Evolutionary conservation across 2,113 vertebrate genomes (phyloP).

Genomic region (Deroptyus accipitrinus): DNA sequence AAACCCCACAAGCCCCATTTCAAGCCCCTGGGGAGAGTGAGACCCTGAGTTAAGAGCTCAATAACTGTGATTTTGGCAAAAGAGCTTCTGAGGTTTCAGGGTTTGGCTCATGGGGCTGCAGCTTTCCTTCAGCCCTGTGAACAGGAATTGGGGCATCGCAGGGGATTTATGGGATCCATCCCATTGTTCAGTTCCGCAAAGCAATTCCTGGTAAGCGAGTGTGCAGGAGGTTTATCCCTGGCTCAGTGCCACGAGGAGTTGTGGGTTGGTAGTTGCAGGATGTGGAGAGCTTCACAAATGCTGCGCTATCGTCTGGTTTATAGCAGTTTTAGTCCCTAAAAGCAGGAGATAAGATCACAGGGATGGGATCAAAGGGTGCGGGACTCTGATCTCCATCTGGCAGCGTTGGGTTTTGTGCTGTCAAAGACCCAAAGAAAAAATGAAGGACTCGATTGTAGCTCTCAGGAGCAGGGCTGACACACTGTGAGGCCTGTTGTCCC

Average conservation of each 20-base stretch:
- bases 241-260: rapidly evolving
- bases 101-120: not conserved
- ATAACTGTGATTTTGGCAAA: rapidly evolving
- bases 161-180: not conserved
- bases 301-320: not conserved
- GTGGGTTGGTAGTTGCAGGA: not conserved
- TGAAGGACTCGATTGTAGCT: not conserved
- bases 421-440: not conserved
- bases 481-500: not conserved
- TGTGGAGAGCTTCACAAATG: not conserved
- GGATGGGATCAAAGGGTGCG: not conserved
- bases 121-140: rapidly evolving
- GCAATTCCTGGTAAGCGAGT: not conserved
- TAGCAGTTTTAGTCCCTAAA: not conserved
- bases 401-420: rapidly evolving
- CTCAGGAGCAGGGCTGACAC: not conserved
- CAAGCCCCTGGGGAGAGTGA: not conserved
- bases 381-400: not conserved
- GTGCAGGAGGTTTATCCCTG: not conserved
- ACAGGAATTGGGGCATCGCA: rapidly evolving
- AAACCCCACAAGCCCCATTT: not conserved
- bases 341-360: not conserved
- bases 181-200: not conserved
- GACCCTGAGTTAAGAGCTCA: not conserved
- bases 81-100: not conserved